Base-by-base conservation (phyloP, 2,797 vertebrate species). In the Helarctos malayanus region DNA sequence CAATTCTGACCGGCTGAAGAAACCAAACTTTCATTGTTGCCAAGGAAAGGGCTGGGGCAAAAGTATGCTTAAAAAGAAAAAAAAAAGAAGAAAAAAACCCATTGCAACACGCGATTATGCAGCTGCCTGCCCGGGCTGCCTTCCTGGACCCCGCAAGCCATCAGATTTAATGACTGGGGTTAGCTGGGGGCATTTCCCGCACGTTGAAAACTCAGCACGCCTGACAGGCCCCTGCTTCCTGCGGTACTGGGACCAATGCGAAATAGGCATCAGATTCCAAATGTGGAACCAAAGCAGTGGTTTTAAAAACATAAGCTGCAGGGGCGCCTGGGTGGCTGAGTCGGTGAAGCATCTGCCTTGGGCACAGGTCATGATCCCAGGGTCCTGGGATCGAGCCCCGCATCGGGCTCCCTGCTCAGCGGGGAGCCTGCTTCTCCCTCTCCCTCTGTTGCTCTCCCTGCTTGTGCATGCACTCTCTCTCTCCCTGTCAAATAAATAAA, bases 141-240 rank as follows among this genome's bases (percentile, higher is more conserved):
- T 85, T 57, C 71, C 59, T 92, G 84, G 59, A 79, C 68, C 35
- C 61, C 90, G 14, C 12, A 94, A 76, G 73, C 68, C 8, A 1
- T 57, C 85, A 75, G 56, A 94, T 82, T 65, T 71, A 90, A 92
- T 63, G 81, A 96, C 59, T 71, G 9, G 49, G 56, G 59, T 91
- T 49, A 94, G 38, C 61, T 91, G 65, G 73, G 80, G 61, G 38
- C 29, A 92, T 68, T 95, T 92, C 32, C 21, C 16, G 13, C 41
- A 32, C 57, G 63, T 25, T 88, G 82, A 85, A 84, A 47, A 91
- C 96, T 82, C 78, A 95, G 52, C 56, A 71, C 95, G 80, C 5
- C 49, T 75, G 68, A 75, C 32, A 95, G 54, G 35, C 21, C 52
- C 71, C 29, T 57, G 21, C 75, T 96, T 93, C 57, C 91, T 49